Evolutionary conservation across 1,140 invertebrate species (phyloP), one percentile per base, ranked within the genome.

Genomic region (Triops longicaudatus): DNA sequence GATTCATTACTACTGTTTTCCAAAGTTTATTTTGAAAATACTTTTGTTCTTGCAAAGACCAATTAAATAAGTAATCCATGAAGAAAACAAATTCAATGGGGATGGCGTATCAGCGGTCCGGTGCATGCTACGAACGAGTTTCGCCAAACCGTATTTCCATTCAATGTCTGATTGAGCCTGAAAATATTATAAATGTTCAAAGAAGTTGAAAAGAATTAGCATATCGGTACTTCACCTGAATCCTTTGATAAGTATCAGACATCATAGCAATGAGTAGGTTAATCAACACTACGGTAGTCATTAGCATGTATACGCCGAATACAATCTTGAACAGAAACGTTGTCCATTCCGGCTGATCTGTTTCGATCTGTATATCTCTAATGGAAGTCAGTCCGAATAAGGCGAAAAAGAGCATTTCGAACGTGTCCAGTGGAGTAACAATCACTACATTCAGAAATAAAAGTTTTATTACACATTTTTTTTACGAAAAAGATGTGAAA

Each of bases 231-330:
- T 73, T 88, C 88, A 91, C 93, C 88, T 95, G 93, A 83, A 99
- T 99, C 80, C 97, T 89, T 85, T 98, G 96, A 85, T 99, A 99
- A 81, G 97, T 99, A 88, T 99, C 96, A 83, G 95, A 97, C 96
- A 99, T 98, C 97, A 99, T 98, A 87, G 97, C 97, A 90, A 99
- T 99, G 81, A 99, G 91, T 83, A 98, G 90, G 88, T 98, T 98
- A 87, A 98, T 97, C 81, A 99, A 90, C 81, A 98, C 97, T 85
- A 99, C 93, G 81, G 98, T 92, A 79, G 95, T 96, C 83, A 98
- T 95, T 89, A 98, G 90, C 90, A 98, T 93, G 90, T 98, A 98
- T 82, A 95, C 91, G 80, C 95, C 96, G 86, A 98, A 98, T 78
- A 96, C 90, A 82, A 87, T 81, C 81, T 86, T 86, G 78, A 86